Base-by-base conservation (phyloP, 1,140 invertebrate species). In the Rhopalosiphum padi region DNA sequence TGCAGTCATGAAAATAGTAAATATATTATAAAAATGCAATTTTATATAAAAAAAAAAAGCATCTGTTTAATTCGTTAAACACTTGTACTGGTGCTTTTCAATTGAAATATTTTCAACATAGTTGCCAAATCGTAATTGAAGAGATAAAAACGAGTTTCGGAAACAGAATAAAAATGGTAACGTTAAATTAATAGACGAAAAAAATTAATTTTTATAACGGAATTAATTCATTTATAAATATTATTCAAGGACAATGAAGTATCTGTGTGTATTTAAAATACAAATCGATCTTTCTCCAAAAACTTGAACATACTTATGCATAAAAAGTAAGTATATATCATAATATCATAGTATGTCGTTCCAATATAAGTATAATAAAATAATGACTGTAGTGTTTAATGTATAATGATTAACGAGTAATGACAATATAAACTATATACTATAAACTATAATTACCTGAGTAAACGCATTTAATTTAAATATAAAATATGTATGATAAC, bases 161-260 rank as follows among this genome's bases (percentile, higher is more conserved):
- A 53, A 89, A 53, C n/a, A 37, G 35, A 53, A 53, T 89, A 7
- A 37, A 89, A 89, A 53, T 89, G 48, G 48, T 89, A n/a, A 48
- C 41, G 35, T 86, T 87, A 87, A 89, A 37, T 89, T 9, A 35
- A 51, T 35, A 53, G n/a, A 51, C 48, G 35, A 88, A 88, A 88
- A 88, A 88, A 87, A 87, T 87, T 88, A 22, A 77, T 88, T n/a
- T 88, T 88, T 48, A 43, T 88, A 88, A 88, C 86, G 86, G 46
- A 88, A 89, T 89, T 51, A 53, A 88, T 89, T 53, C 8, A 51
- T 89, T 89, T 53, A 53, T 53, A 89, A 89, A 53, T 89, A 53
- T 51, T 88, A 88, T 88, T 77, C 30, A 88, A 88, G 86, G 46
- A 88, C 86, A 35, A 9, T 48, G 43, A 88, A 88, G n/a, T 48